Evolutionary conservation across 2,113 vertebrate genomes (phyloP).

Genomic region (Gobio gobio): DNA sequence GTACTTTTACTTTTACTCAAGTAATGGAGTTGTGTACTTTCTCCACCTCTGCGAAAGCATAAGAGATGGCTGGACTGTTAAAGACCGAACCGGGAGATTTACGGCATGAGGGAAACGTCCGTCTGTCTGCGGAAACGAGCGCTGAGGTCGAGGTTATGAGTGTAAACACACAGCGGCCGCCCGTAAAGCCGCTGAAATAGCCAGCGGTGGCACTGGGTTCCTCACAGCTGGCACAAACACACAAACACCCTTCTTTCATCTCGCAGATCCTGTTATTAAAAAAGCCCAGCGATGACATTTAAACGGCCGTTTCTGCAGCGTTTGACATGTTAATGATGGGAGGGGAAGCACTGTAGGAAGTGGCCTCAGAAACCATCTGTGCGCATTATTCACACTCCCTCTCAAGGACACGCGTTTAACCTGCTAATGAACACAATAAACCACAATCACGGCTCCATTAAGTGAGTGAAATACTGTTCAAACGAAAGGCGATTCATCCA

Average conservation of each 20-base stretch:
- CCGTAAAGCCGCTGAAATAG: slow-evolving; percentile 71
- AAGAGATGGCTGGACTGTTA: no score
- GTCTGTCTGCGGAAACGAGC: slow-evolving; percentile 59
- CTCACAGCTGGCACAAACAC: slow-evolving; percentile 54
- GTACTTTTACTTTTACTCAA: no score
- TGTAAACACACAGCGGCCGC: slow-evolving; percentile 58
- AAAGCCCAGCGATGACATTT: slow-evolving; percentile 23
- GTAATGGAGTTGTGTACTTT: no score
- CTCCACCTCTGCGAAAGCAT: no score
- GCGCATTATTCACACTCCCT: not conserved
- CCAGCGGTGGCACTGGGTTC: slow-evolving; percentile 51
- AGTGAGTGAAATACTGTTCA: not conserved
- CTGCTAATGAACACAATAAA: no score
- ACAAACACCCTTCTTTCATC: slow-evolving; percentile 4
- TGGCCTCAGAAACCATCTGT: not conserved
- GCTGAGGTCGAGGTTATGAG: slow-evolving; percentile 54
- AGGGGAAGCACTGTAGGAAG: slow-evolving; percentile 1
- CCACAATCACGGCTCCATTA: not conserved
- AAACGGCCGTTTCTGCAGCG: slow-evolving; percentile 12
- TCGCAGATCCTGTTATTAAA: slow-evolving; percentile 47
- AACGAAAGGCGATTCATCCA: not conserved
- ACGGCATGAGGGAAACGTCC: slow-evolving; percentile 19
- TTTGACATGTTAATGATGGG: slow-evolving; percentile 33
- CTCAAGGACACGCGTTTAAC: not conserved
- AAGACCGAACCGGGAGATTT: slow-evolving; percentile 6